These are phyloP conservation scores for Characodon lateralis DNA, from an alignment of 2,797 vertebrate species.

Conservation along the genomic window DNA sequence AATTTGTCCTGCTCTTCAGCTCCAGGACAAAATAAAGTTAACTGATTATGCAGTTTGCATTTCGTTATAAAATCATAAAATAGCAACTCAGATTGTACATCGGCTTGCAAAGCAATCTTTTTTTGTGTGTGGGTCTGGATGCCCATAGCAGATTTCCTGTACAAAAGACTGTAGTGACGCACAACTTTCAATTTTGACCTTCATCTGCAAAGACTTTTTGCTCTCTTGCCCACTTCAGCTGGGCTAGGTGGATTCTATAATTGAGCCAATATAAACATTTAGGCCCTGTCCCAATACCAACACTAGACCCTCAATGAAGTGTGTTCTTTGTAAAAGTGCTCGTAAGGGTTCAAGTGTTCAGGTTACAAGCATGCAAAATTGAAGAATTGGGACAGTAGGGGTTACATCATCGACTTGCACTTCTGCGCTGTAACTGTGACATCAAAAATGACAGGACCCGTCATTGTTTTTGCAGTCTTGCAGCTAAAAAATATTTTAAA, in stretches of 20 bases:
- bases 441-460: no score
- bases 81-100: slow-evolving; percentile 50
- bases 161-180: not conserved
- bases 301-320: no score
- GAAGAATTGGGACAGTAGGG: no score
- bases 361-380: no score
- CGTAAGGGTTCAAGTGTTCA: no score
- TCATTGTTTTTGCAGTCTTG: no score
- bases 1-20: slow-evolving; percentile 19
- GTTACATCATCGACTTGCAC: no score
- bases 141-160: not conserved
- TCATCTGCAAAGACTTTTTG: not conserved
- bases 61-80: slow-evolving; percentile 56
- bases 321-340: no score
- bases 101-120: slow-evolving; percentile 49
- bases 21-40: slow-evolving; percentile 20
- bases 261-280: not conserved
- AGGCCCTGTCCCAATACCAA: not conserved
- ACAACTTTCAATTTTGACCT: not conserved
- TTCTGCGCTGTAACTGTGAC: no score
- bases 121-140: not conserved
- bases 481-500: no score
- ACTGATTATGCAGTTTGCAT: slow-evolving; percentile 38
- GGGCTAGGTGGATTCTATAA: not conserved
- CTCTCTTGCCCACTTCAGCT: not conserved